Evolutionary conservation across 2,113 vertebrate genomes (phyloP), one percentile per base, ranked within the genome.

Genomic region (Serilophus lunatus): DNA sequence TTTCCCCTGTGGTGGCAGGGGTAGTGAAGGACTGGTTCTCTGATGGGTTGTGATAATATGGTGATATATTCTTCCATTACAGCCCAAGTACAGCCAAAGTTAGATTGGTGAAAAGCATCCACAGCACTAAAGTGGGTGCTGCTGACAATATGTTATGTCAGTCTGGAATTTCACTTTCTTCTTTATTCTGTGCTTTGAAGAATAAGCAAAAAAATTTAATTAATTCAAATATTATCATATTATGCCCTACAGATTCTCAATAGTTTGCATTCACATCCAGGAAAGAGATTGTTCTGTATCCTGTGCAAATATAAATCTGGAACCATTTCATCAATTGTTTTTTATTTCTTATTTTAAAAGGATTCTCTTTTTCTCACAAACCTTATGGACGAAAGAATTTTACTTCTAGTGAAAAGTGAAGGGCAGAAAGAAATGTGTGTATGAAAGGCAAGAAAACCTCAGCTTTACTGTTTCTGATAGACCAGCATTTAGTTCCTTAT

Each of bases 311-410:
- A 78, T 11, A 51, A 69, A 74, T 44, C 38, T 78, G 23, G 10
- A 45, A 74, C 54, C 68, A 42, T 18, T 29, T 42, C 13, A 50
- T 45, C 42, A 54, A 8, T 40, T 0, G 0, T 4, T 20, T 74
- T 83, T 86, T 59, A 17, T 38, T 86, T 68, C 20, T 22, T 35
- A 7, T 70, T 88, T 81, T 59, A 66, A 83, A 63, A 77, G 10
- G 6, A 15, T 44, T 79, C 71, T 57, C 1, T 76, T 80, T 74
- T 83, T 24, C 16, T 53, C 13, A 7, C 7, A 35, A 69, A 65
- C 23, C 5, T 40, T n/a, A 16, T 3, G 36, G 68, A 60, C 19
- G 57, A 22, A 81, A 78, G 35, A 19, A 10, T 69, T 69, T 72
- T 72, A 44, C 12, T 87, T 50, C 10, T 36, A 68, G 12, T 61